These are phyloP conservation scores for Dasyprocta punctata DNA, from an alignment of 2,113 vertebrate genomes.

Conservation along the genomic window DNA sequence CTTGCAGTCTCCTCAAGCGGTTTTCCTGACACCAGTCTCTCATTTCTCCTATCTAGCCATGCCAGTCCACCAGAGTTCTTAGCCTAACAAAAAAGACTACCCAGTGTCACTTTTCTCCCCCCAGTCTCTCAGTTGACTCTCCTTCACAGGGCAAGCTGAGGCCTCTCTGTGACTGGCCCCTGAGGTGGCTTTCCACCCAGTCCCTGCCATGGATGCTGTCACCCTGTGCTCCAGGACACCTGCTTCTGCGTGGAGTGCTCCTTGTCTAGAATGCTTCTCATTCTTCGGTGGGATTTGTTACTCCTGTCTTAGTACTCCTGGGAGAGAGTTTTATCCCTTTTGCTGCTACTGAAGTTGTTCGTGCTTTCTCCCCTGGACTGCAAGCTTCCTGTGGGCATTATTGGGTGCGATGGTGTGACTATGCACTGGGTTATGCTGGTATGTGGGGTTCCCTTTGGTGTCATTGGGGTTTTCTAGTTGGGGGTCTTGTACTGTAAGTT, in stretches of 20 bases:
- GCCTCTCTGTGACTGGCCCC: neutral
- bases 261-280: neutral
- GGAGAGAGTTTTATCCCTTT: neutral
- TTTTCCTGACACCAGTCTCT: neutral
- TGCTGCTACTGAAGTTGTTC: neutral
- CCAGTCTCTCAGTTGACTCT: neutral
- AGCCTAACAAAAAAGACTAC: neutral
- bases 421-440: neutral
- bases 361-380: neutral
- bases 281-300: neutral
- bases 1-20: neutral
- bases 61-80: neutral
- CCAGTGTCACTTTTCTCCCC: neutral
- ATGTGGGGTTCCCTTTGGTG: neutral
- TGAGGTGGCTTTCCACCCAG: neutral
- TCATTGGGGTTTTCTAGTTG: neutral
- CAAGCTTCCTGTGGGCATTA: neutral
- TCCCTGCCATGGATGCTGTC: fast-evolving
- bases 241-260: neutral
- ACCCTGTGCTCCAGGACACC: fast-evolving
- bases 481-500: neutral
- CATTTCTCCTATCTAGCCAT: neutral
- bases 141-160: neutral
- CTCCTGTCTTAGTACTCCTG: neutral
- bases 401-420: neutral